Evolutionary conservation across 2,113 vertebrate genomes (phyloP).

Genomic region (Macquaria australasica): DNA sequence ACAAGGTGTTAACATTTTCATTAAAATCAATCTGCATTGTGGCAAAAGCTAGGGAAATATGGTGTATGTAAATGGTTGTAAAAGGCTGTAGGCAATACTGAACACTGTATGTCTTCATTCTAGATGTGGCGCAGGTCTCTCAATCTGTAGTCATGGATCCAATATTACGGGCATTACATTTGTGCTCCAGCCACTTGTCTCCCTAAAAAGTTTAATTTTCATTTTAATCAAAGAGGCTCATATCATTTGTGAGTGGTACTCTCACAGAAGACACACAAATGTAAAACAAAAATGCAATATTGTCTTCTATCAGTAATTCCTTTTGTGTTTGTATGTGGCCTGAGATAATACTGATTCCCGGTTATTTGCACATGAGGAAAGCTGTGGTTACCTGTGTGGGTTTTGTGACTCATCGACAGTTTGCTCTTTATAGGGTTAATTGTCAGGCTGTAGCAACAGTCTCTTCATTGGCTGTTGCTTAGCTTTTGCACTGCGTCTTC

Average conservation of each 20-base stretch:
- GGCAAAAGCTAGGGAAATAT: background rate
- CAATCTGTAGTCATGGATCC: background rate
- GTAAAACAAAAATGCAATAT: background rate
- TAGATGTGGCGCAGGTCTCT: no score
- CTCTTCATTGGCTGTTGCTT: constrained; percentile 71
- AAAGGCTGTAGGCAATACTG: background rate
- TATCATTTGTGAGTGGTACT: background rate
- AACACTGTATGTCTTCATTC: background rate
- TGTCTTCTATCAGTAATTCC: background rate
- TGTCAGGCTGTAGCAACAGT: constrained; percentile 73
- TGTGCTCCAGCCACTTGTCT: background rate
- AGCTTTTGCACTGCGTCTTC: constrained; percentile 24
- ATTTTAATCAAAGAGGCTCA: background rate
- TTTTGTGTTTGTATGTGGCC: background rate
- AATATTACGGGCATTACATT: background rate
- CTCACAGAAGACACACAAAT: background rate
- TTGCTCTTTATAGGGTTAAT: constrained; percentile 66
- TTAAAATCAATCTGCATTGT: background rate
- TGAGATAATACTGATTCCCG: background rate
- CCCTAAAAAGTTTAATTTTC: background rate
- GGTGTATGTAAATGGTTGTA: background rate
- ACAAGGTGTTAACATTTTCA: background rate
- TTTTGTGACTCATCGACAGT: background rate
- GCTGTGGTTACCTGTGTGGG: background rate
- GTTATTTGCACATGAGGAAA: constrained; percentile 2